Base-by-base conservation (phyloP, 2,113 vertebrate genomes). In the Brienomyrus brachyistius region DNA sequence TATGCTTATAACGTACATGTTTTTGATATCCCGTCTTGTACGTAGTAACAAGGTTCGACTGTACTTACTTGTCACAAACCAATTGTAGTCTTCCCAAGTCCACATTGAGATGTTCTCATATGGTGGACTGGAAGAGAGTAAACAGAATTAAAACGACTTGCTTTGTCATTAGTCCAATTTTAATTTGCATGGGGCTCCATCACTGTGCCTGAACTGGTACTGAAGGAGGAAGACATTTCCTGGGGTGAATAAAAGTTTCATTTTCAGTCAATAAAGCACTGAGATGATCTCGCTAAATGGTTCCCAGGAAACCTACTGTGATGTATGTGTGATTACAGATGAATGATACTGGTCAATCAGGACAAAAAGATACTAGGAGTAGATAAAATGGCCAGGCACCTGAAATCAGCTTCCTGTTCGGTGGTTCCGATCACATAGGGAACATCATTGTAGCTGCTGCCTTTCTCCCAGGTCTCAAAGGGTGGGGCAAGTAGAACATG, bases 391-490 rank as follows among this genome's bases (percentile, higher is more conserved):
- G 4, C 54, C 47, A 80, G 50, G 23, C 91, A 96, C 96, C 92
- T 91, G 86, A 92, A 96, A 91, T 97, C 96, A 0, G n/a, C 88
- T 91, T 97, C 96, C 90, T 96, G 96, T 87, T 93, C 93, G 0
- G 94, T 95, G 8, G 95, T 96, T 77, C 96, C 96, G 1, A 96
- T 82, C 0, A 97, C 82, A 2, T 95, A 94, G 0, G 96, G 96
- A 35, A 97, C 94, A 3, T 97, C 95, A 0, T 88, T 96, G 88
- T 93, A 91, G 21, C 59, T 31, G 0, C 27, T 45, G 17, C 91
- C 91, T n/a, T 94, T 94, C 91, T 94, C 93, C 96, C 95, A 96
- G 17, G 93, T 66, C 85, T 95, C 90, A 4, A 96, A 93, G 0
- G 95, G 95, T 0, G 95, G 90, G 27, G 91, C 94, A 8, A 91